Percentiles rank a stretch among this genome's conserved stretches.
Conservation (phyloP, 1,140 invertebrate genomes). For the Littorina saxatilis region DNA sequence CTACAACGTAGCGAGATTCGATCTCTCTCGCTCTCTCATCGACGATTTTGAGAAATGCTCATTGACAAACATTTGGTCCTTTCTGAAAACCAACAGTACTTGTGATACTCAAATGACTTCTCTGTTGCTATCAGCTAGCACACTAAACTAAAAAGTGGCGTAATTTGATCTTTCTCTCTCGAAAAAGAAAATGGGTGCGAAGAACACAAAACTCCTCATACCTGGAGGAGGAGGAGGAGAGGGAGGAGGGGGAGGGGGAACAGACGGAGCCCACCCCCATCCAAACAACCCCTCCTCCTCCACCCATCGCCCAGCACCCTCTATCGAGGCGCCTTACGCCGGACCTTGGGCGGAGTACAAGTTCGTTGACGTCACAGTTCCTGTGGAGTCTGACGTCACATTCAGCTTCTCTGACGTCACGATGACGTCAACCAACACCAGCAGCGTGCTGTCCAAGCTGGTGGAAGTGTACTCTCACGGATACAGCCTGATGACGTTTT, state of each 20-base stretch:
- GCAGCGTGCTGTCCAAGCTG: background rate
- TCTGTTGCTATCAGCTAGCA: no score
- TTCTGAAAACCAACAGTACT: no score
- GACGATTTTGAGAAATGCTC: no score
- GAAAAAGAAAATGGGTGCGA: background rate
- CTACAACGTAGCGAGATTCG: no score
- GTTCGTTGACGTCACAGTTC: conserved; percentile 34
- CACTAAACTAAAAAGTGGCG: no score
- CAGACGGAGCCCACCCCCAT: no score
- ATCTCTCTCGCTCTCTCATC: no score
- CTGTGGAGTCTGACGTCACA: conserved; percentile 32
- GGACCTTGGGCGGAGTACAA: conserved; percentile 32
- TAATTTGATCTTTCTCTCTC: no score
- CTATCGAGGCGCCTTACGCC: conserved; percentile 21
- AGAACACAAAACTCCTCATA: background rate
- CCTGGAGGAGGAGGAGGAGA: background rate
- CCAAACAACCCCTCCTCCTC: background rate
- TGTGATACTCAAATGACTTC: no score
- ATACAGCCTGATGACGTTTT: conserved; percentile 25
- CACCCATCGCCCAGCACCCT: background rate
- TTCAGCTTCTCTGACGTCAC: conserved; percentile 33
- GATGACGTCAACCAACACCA: background rate
- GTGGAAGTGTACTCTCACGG: conserved; percentile 14
- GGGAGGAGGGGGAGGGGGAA: background rate
- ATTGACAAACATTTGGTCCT: no score